Evolutionary conservation across 2,888 invertebrate species (phyloP).

Genomic region (Cheilosia scutellata): DNA sequence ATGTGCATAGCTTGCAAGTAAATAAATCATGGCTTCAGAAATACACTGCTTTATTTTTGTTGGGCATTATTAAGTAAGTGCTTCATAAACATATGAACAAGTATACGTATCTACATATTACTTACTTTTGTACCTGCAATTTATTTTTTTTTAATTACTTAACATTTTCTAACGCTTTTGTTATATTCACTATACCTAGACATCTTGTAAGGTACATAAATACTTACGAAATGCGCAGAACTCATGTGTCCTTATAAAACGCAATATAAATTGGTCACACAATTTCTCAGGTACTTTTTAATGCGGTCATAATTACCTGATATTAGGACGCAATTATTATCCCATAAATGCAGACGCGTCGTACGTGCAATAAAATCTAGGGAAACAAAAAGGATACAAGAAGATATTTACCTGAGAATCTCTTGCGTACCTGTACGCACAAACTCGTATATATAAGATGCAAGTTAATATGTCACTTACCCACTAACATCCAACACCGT

Average conservation of each 20-base stretch:
- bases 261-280: neutral
- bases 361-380: neutral
- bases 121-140: too few species aligned
- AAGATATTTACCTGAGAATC: neutral
- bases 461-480: neutral
- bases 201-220: neutral
- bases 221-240: neutral
- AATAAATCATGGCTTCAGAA: too few species aligned
- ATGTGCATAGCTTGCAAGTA: too few species aligned
- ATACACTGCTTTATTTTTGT: too few species aligned
- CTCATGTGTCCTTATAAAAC: neutral
- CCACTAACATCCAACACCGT: neutral
- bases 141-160: too few species aligned
- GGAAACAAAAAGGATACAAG: neutral
- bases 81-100: too few species aligned
- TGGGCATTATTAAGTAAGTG: too few species aligned
- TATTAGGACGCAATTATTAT: conserved; percentile 16
- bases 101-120: too few species aligned
- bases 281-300: neutral
- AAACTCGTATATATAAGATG: conserved; percentile 20
- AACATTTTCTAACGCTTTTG: too few species aligned
- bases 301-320: conserved; percentile 6
- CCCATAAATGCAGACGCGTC: neutral
- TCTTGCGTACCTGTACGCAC: neutral
- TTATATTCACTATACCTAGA: neutral